Percentiles rank a stretch among this genome's conserved stretches.
phyloP scores from a whole-genome alignment of 2,888 invertebrate genomes.

The Uropetala carovei region DNA sequence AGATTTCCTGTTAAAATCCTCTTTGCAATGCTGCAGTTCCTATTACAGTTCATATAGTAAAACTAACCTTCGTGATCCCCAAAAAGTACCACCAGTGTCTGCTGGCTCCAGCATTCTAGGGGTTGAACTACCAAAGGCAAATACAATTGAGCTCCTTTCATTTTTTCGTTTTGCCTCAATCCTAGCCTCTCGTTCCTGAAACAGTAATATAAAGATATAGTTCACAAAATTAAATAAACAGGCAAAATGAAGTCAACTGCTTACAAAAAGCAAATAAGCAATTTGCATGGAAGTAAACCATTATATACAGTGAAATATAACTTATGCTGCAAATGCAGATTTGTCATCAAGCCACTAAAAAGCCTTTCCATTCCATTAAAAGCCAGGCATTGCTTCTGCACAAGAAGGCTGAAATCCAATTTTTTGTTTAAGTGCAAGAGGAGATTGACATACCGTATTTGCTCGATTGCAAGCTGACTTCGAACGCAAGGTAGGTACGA shows the following conservation, averaged over 20 bases:
- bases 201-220: conserved; percentile 56
- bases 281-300: conserved; percentile 27
- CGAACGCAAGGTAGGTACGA: conserved; percentile 52
- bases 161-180: conserved; percentile 88
- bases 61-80: conserved; percentile 87
- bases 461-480: conserved; percentile 64
- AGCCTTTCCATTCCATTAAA: conserved; percentile 58
- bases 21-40: too few relatives aligned
- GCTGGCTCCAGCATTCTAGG: conserved; percentile 90
- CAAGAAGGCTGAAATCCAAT: conserved; percentile 56
- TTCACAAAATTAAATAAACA: conserved; percentile 34
- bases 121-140: conserved; percentile 95
- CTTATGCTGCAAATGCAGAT: conserved; percentile 30
- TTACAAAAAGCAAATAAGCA: conserved; percentile 59
- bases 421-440: conserved; percentile 36
- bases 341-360: conserved; percentile 53
- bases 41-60: conserved; percentile 18
- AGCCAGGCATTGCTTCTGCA: conserved; percentile 57
- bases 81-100: conserved; percentile 87
- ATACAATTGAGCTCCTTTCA: conserved; percentile 85
- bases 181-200: conserved; percentile 85
- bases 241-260: neutral
- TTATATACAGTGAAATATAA: conserved; percentile 4
- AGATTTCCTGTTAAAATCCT: too few relatives aligned
- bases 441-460: conserved; percentile 62